Evolutionary conservation across 1,140 invertebrate genomes (phyloP).

Genomic region (Delia radicum): DNA sequence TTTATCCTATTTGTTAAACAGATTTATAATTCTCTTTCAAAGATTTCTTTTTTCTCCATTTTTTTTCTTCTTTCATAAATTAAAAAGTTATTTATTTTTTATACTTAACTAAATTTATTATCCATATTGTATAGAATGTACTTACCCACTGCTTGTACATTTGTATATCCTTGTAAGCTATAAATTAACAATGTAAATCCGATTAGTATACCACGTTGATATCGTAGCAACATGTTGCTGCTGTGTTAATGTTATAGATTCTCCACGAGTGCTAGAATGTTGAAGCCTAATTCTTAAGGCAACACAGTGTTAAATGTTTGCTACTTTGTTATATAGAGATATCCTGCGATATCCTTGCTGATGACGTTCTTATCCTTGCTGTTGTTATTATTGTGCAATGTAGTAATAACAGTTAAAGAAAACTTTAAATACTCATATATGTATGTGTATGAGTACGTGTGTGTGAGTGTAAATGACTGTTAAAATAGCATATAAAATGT

Average conservation of each 20-base stretch:
- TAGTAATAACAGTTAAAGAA: background rate
- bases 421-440: background rate
- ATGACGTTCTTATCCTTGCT: background rate
- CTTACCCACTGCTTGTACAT: slow-evolving; percentile 21
- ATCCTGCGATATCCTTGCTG: slow-evolving; percentile 1
- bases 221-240: slow-evolving; percentile 25
- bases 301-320: background rate
- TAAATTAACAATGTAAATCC: slow-evolving; percentile 28
- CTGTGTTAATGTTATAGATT: background rate
- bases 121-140: no score
- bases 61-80: no score
- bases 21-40: no score
- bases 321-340: no score
- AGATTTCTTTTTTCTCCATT: no score
- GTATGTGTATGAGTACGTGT: background rate
- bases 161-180: slow-evolving; percentile 23
- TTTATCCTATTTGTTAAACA: no score
- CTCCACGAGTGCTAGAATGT: background rate
- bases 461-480: background rate
- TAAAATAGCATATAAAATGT: background rate
- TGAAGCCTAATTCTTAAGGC: slow-evolving; percentile 8
- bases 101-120: no score
- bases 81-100: no score
- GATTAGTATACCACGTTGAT: slow-evolving; percentile 16
- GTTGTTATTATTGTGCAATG: background rate